Percentiles rank a stretch among this genome's conserved stretches.
Evolutionary conservation across 2,113 vertebrate genomes (phyloP).

Genomic region (Tonatia bakeri): DNA sequence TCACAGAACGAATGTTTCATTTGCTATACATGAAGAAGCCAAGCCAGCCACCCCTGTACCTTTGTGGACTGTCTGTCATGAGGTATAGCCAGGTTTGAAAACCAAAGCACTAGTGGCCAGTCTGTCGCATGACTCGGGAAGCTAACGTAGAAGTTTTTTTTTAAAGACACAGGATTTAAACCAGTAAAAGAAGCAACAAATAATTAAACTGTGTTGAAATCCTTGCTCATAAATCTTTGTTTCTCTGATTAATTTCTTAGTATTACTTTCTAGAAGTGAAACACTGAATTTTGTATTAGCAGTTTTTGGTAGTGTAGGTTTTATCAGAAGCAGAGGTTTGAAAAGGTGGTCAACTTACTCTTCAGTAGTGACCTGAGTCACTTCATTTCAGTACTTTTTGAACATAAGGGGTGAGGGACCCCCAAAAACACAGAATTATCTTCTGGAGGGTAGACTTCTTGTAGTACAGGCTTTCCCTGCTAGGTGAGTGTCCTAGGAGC

Average conservation of each 20-base stretch:
- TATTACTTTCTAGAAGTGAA: background rate
- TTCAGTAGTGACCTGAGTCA: background rate
- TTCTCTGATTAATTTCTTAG: background rate
- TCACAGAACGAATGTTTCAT: background rate
- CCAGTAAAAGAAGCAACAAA: background rate
- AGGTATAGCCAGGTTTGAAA: background rate
- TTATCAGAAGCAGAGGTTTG: background rate
- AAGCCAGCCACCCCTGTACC: too few relatives aligned
- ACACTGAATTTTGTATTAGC: background rate
- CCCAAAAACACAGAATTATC: too few relatives aligned
- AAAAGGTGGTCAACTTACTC: background rate
- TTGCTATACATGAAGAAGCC: accelerated
- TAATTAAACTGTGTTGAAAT: background rate
- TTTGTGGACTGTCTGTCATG: background rate
- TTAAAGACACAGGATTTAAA: background rate
- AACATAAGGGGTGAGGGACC: background rate
- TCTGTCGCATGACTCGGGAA: background rate
- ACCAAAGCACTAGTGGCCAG: background rate
- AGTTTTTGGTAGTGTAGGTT: background rate
- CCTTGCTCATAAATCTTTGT: background rate
- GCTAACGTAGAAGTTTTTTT: background rate
- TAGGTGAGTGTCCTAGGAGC: too few relatives aligned
- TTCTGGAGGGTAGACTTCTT: too few relatives aligned
- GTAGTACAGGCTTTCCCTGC: too few relatives aligned
- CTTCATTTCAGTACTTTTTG: background rate